Percentiles rank a stretch among this genome's conserved stretches.
Evolutionary conservation across 2,113 vertebrate genomes (phyloP).

Genomic region (Mesoclemmys tuberculata): DNA sequence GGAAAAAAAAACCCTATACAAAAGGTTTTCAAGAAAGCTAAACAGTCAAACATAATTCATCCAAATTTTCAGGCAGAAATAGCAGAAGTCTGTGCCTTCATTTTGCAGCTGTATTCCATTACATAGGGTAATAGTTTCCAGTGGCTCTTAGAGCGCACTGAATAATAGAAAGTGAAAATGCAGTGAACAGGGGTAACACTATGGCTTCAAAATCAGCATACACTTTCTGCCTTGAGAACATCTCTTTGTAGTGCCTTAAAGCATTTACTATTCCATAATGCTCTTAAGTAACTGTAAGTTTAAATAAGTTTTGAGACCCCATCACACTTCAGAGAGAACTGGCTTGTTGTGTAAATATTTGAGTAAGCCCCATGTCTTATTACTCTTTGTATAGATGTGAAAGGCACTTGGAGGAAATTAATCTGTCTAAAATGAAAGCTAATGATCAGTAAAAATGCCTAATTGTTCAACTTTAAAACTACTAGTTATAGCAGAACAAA

Average conservation of each 20-base stretch:
- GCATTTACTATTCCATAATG: neutral
- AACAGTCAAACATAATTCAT: rapidly evolving
- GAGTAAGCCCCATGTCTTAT: slow-evolving; percentile 23
- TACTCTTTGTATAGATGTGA: slow-evolving; percentile 31
- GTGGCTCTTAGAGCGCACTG: neutral
- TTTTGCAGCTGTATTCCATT: neutral
- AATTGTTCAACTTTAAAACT: slow-evolving; percentile 50
- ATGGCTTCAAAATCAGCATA: neutral
- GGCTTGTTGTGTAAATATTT: slow-evolving; percentile 36
- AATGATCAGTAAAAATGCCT: slow-evolving; percentile 53
- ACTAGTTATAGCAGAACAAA: neutral
- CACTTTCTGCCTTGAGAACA: neutral
- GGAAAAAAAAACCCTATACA: neutral
- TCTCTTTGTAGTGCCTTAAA: neutral
- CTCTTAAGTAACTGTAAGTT: slow-evolving; percentile 39
- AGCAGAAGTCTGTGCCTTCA: neutral
- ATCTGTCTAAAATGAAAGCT: slow-evolving; percentile 47
- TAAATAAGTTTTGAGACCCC: slow-evolving; percentile 22
- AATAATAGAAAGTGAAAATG: neutral
- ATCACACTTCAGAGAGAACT: slow-evolving; percentile 12
- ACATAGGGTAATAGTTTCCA: neutral
- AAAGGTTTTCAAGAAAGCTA: neutral
- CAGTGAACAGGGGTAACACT: neutral
- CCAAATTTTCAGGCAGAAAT: neutral
- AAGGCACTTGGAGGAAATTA: slow-evolving; percentile 55